Percentiles rank a stretch among this genome's conserved stretches.
These are phyloP conservation scores for Lypha dubia DNA, from an alignment of 2,888 invertebrate species.

Conservation along the genomic window DNA sequence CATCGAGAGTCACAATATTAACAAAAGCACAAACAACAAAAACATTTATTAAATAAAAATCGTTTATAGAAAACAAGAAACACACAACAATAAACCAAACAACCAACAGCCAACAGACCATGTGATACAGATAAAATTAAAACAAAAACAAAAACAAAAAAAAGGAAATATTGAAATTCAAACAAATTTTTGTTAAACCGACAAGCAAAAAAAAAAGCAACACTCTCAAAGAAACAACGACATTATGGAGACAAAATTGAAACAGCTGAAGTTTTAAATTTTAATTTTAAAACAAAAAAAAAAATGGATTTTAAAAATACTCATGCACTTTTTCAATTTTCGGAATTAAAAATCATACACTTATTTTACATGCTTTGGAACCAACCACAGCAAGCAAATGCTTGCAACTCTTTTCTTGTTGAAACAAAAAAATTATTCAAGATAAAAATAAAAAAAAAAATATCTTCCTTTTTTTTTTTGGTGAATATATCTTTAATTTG, in stretches of 20 bases:
- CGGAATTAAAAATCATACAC: conserved; percentile 44
- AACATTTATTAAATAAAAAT: conserved; percentile 50
- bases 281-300: conserved; percentile 40
- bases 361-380: neutral
- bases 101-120: conserved; percentile 25
- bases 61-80: conserved; percentile 52
- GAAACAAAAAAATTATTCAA: conserved; percentile 21
- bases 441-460: conserved; percentile 49
- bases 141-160: neutral
- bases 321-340: conserved; percentile 29
- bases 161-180: conserved; percentile 47
- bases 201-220: neutral
- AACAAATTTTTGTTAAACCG: conserved; percentile 57
- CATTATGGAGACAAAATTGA: conserved; percentile 68
- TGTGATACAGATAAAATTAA: conserved; percentile 55
- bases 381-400: neutral
- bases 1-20: conserved; percentile 58
- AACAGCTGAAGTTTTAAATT: conserved; percentile 68
- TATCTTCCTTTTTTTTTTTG: conserved; percentile 8
- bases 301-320: too few species aligned
- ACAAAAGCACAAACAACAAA: conserved; percentile 42
- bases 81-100: conserved; percentile 29
- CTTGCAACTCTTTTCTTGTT: neutral
- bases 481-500: conserved; percentile 10
- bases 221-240: conserved; percentile 42